Evolutionary conservation across 64 coral and sea anemone species (phyloP).

Genomic region (Montipora capricornis): DNA sequence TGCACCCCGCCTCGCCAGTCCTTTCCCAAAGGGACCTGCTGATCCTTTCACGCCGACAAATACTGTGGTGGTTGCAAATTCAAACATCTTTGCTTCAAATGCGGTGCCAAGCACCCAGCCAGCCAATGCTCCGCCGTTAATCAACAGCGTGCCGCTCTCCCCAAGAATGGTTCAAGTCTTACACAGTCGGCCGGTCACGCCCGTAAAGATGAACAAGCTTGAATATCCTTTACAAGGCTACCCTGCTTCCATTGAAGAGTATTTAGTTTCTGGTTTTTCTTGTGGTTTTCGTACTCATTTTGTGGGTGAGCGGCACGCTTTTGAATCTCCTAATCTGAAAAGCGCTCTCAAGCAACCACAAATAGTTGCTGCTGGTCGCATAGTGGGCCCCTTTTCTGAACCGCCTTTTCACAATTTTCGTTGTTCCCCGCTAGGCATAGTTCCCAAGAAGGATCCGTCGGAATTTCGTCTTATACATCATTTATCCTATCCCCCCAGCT

Average conservation of each 20-base stretch:
- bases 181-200: not conserved
- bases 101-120: not conserved
- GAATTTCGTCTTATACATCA: no score
- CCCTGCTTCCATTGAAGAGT: not conserved
- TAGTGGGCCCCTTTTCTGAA: no score
- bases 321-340: not conserved
- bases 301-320: not conserved
- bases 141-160: not conserved
- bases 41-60: not conserved
- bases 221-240: not conserved
- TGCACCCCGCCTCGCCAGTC: not conserved
- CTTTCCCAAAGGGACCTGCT: slow-evolving; percentile 2
- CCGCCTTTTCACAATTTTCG: no score
- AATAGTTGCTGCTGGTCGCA: no score
- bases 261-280: not conserved
- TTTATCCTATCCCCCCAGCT: not conserved
- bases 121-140: not conserved
- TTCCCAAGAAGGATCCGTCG: not conserved
- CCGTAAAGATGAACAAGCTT: not conserved
- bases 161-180: not conserved
- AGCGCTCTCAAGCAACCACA: not conserved
- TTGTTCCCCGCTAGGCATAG: not conserved
- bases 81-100: not conserved
- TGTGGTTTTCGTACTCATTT: not conserved
- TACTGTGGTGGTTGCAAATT: not conserved